These are phyloP conservation scores for Glyphotaelius pellucidus DNA, from an alignment of 2,888 invertebrate species.

Conservation along the genomic window DNA sequence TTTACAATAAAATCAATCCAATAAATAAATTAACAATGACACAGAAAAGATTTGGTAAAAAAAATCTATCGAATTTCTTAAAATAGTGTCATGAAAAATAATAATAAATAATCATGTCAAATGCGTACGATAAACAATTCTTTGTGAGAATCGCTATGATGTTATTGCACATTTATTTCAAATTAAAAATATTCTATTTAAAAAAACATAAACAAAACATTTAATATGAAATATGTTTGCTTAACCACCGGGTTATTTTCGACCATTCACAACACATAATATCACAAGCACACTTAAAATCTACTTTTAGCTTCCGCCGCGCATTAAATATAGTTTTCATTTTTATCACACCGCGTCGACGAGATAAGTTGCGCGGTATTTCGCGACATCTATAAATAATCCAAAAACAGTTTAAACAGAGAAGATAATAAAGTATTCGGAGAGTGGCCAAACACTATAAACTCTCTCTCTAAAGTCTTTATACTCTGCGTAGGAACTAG, in stretches of 20 bases:
- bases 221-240: neutral
- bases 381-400: constrained; percentile 2
- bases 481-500: neutral
- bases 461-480: neutral
- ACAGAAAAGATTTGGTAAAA: neutral
- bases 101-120: too few species aligned
- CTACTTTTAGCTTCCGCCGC: neutral
- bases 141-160: neutral
- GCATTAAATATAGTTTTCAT: neutral
- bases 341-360: neutral
- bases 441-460: neutral
- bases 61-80: neutral
- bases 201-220: neutral
- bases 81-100: too few species aligned
- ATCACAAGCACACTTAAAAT: neutral
- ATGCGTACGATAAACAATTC: neutral
- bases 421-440: neutral
- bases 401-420: neutral
- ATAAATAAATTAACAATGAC: neutral
- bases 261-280: neutral
- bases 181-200: neutral
- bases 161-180: neutral
- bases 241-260: neutral
- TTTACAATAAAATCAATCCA: neutral
- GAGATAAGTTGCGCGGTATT: neutral